Base-by-base conservation (phyloP, 2,113 vertebrate genomes). In the Poeciliopsis prolifica region DNA sequence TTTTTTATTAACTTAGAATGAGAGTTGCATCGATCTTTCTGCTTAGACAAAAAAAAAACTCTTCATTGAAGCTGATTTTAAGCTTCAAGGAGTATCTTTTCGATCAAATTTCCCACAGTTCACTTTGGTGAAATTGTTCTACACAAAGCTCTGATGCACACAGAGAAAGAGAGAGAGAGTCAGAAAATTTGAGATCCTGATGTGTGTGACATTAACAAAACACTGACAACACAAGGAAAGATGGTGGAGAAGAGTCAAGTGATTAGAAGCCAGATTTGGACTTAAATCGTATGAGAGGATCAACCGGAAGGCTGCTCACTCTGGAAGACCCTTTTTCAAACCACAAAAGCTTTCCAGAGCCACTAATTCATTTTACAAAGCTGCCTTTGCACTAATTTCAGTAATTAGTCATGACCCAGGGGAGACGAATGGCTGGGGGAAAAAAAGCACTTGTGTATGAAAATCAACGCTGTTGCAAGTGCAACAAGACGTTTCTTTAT, bases 261-360 rank as follows among this genome's bases (percentile, higher is more conserved):
- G 2, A 65, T 14, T 40, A 58, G 28, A 74, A 82, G 30, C 75
- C 15, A 63, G 28, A 78, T 5, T 7, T 19, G 44, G 40, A 72
- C 65, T 65, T 64, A 65, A 80, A 68, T 12, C 42, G 35, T 3
- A 60, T 26, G 37, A 75, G 28, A 61, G 66, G 72, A 75, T 70
- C 48, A 78, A 68, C 88, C 82, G 86, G 89, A 91, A 88, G 78
- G 51, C 80, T 65, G 70, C 10, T 4, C 63, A 58, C 78, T 64
- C 67, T 77, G 86, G 84, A 73, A 83, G 44, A 29, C 54, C 15
- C 89, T 84, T 71, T 92, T 78, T 78, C 81, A 86, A 85, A 91
- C 92, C 92, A 92, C 87, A 90, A 89, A 89, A 89, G 92, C 90
- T 91, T 91, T 93, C 73, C 80, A 75, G 78, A 85, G 72, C 91